Evolutionary conservation across 2,888 invertebrate species (phyloP).

Genomic region (Andrena flavipes): DNA sequence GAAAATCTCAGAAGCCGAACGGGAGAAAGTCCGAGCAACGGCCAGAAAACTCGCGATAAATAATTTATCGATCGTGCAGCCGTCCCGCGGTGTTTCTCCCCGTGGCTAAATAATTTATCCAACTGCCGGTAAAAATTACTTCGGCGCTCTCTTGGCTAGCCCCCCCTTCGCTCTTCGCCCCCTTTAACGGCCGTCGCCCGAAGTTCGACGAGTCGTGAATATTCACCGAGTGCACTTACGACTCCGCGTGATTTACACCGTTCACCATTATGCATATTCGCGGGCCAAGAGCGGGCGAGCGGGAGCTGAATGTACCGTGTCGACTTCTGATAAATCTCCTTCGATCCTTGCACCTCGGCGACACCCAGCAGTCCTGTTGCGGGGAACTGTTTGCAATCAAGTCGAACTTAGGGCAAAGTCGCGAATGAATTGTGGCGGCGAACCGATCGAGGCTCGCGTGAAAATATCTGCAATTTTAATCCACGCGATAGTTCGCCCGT

Average conservation of each 20-base stretch:
- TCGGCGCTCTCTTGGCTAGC: background rate
- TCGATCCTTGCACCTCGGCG: background rate
- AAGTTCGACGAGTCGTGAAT: slow-evolving; percentile 38
- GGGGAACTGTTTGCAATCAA: background rate
- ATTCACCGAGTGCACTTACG: slow-evolving; percentile 44
- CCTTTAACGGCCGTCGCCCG: background rate
- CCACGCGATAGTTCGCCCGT: slow-evolving; percentile 6
- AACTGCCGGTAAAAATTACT: slow-evolving; percentile 38
- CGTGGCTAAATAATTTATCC: slow-evolving; percentile 59
- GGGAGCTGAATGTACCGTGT: background rate
- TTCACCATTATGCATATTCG: slow-evolving; percentile 21
- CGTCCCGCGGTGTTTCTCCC: background rate
- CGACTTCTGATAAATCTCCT: slow-evolving; percentile 1
- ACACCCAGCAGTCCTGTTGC: background rate
- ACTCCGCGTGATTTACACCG: slow-evolving; percentile 25
- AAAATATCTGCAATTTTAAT: background rate
- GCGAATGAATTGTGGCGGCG: background rate
- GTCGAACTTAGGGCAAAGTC: background rate
- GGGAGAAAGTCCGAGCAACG: slow-evolving; percentile 54
- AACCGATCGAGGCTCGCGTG: background rate
- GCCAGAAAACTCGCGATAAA: slow-evolving; percentile 50
- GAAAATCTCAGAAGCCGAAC: slow-evolving; percentile 30
- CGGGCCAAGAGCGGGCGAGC: background rate
- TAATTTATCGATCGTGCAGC: slow-evolving; percentile 60
- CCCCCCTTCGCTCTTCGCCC: background rate